Base-by-base conservation (phyloP, 1,140 invertebrate genomes). In the Drosophila arawakana region DNA sequence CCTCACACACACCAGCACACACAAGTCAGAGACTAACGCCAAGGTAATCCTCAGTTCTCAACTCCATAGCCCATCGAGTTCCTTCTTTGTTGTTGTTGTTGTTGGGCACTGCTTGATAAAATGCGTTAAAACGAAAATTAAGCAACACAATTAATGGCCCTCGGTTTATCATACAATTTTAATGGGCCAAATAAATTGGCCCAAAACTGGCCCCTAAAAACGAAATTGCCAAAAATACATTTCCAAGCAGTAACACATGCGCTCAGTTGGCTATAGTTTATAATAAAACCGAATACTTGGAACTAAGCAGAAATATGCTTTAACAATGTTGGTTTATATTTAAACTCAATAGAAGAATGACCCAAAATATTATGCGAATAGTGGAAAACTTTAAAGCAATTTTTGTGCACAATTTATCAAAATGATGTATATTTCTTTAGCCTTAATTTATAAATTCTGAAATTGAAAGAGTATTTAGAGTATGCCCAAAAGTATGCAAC, bases 41-140 rank as follows among this genome's bases (percentile, higher is more conserved):
- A 71, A 72, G 62, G 54, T 58, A 72, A 50, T 49, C 54, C 62
- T 46, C 30, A 57, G 52, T 46, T 67, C 52, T 54, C 62, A 65
- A 50, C 18, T 55, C 18, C 60, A 47, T 25, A 47, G 54, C 58
- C 47, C 54, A 65, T 44, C 37, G 57, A 67, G 57, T 62, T 11
- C 66, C 58, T 41, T 70, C 61, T 57, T 66, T 84, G 66, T 41
- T 41, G 9, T 10, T 70, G 57, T 66, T 84, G 66, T 41, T 41
- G 9, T 10, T 70, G 67, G 34, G 7, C 41, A 76, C 65, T 68
- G 73, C 70, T 80, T 88, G 80, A 82, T 88, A 83, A 88, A 86
- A 88, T 88, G 83, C 83, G 80, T 88, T 88, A 88, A 83, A 88
- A 88, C 73, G 80, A 88, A 83, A 88, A 88, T 88, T 88, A 88